These are phyloP conservation scores for Hypotaenidia okinawae DNA, from an alignment of 2,797 vertebrate species.

Conservation along the genomic window DNA sequence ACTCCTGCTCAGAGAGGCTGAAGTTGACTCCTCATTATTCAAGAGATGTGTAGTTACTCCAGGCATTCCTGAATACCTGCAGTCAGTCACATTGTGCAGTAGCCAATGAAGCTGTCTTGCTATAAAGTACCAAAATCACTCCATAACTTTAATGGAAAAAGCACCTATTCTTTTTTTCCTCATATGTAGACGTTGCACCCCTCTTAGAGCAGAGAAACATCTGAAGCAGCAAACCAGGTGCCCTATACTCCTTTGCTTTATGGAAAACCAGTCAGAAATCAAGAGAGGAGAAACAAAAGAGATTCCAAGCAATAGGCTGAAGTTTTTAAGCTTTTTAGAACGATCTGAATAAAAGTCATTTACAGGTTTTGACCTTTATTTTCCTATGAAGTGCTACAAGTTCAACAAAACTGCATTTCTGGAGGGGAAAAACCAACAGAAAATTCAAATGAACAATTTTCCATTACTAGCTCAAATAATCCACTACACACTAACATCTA, in stretches of 20 bases:
- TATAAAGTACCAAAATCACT: not conserved
- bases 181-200: fast-evolving
- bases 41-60: not conserved
- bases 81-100: not conserved
- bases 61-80: not conserved
- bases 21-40: not conserved
- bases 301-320: not conserved
- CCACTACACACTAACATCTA: not conserved
- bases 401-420: not conserved
- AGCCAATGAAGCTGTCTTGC: not conserved
- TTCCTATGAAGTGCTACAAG: not conserved
- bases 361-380: fast-evolving
- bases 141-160: not conserved
- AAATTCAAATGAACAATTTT: not conserved
- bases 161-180: not conserved
- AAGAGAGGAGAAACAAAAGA: not conserved
- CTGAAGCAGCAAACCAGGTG: not conserved
- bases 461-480: not conserved
- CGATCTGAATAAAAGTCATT: not conserved
- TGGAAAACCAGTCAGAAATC: not conserved
- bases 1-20: not conserved
- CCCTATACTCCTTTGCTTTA: not conserved
- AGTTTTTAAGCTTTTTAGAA: not conserved
- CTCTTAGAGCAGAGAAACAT: not conserved
- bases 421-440: not conserved